These are phyloP conservation scores for Seriola dumerili DNA, from an alignment of 2,113 vertebrate genomes.

Conservation along the genomic window DNA sequence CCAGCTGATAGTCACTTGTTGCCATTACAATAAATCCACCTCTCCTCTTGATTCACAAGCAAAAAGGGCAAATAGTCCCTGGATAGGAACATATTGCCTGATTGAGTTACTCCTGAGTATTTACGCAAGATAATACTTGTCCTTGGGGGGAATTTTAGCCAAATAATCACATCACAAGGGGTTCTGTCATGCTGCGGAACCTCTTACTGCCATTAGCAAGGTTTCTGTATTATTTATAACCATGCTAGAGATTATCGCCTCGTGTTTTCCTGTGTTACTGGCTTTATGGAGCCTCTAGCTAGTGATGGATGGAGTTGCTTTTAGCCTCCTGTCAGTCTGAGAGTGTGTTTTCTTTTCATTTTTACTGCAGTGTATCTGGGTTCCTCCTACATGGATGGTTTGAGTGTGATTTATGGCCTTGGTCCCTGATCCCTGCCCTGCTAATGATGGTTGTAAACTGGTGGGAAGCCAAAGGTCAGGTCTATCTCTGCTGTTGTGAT, in stretches of 20 bases:
- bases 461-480: slow-evolving; percentile 64
- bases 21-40: slow-evolving; percentile 70
- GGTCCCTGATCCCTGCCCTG: slow-evolving; percentile 70
- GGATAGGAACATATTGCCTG: slow-evolving; percentile 67
- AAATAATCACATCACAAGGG: slow-evolving; percentile 80
- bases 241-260: slow-evolving; percentile 70
- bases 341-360: slow-evolving; percentile 73
- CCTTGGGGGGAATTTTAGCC: slow-evolving; percentile 67
- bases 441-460: slow-evolving; percentile 80
- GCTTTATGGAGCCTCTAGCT: slow-evolving; percentile 63
- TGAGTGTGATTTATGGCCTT: slow-evolving; percentile 76
- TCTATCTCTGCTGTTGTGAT: slow-evolving; percentile 56
- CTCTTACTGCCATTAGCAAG: slow-evolving; percentile 72
- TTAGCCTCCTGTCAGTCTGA: slow-evolving; percentile 73
- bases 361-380: slow-evolving; percentile 62
- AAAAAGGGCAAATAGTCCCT: slow-evolving; percentile 55
- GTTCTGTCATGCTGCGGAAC: slow-evolving; percentile 69
- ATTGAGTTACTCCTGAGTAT: slow-evolving; percentile 77
- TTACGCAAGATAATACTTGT: slow-evolving; percentile 76
- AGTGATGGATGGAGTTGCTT: slow-evolving; percentile 79
- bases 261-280: slow-evolving; percentile 65
- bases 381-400: slow-evolving; percentile 66
- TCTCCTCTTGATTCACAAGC: slow-evolving; percentile 52
- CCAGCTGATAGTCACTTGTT: slow-evolving; percentile 54
- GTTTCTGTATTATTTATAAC: slow-evolving; percentile 80